Percentiles rank a stretch among this genome's conserved stretches.
phyloP scores from a whole-genome alignment of 2,888 invertebrate species.

The Cancer borealis region DNA sequence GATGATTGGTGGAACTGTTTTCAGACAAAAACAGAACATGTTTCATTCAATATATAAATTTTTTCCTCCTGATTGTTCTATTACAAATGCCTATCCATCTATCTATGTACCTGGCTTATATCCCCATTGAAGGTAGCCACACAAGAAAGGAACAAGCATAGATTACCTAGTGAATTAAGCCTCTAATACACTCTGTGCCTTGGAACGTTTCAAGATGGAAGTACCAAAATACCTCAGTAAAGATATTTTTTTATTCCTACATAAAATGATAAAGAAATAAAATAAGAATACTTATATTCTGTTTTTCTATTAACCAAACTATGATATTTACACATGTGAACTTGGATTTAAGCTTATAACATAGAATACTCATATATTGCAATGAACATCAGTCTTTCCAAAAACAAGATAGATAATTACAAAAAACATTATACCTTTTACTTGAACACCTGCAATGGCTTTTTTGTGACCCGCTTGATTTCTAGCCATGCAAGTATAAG shows the following conservation, averaged over 20 bases:
- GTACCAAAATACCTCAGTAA: not conserved
- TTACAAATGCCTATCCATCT: not conserved
- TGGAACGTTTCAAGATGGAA: not conserved
- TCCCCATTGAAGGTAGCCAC: not conserved
- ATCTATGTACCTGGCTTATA: not conserved
- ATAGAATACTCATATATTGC: too few species aligned
- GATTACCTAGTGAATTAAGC: not conserved
- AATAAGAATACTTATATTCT: too few species aligned
- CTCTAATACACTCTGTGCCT: not conserved
- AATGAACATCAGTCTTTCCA: too few species aligned
- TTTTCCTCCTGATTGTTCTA: not conserved
- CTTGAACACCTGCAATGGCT: constrained; percentile 72
- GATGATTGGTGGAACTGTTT: constrained; percentile 72
- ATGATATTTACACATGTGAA: too few species aligned
- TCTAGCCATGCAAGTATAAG: constrained; percentile 71
- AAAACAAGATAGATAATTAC: not conserved
- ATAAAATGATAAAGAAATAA: too few species aligned
- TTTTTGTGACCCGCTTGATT: constrained; percentile 73
- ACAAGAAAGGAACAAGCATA: not conserved
- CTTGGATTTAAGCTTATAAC: too few species aligned
- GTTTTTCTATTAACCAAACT: too few species aligned
- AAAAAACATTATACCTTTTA: constrained; percentile 62
- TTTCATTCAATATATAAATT: not conserved
- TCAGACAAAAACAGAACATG: not conserved
- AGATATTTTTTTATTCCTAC: too few species aligned